A percentile compares a stretch with the other conserved stretches of the same genome.
Evolutionary conservation across 2,888 invertebrate genomes (phyloP).

Genomic region (Mythimna lalbum): DNA sequence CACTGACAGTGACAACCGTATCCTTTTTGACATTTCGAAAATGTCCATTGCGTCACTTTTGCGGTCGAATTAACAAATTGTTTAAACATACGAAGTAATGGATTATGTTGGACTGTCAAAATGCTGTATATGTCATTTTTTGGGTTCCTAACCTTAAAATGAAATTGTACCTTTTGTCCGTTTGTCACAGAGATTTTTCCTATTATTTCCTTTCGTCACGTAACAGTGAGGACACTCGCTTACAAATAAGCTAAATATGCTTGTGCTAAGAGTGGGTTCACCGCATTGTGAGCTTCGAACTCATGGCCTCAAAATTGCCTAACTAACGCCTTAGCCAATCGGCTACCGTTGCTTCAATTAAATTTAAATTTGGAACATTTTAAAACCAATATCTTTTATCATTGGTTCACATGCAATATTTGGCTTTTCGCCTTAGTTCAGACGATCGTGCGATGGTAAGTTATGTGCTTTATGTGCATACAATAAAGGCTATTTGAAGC

Average conservation of each 20-base stretch:
- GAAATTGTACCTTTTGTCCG: no score
- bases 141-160: no score
- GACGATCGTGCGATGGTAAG: slow-evolving; percentile 26
- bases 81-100: not conserved
- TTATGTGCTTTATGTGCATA: slow-evolving; percentile 27
- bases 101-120: slow-evolving; percentile 14
- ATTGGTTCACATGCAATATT: slow-evolving; percentile 48
- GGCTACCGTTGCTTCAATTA: slow-evolving; percentile 47
- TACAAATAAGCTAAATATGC: slow-evolving; percentile 53
- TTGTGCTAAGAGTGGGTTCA: slow-evolving; percentile 28
- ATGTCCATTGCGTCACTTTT: not conserved
- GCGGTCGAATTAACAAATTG: not conserved
- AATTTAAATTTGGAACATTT: slow-evolving; percentile 15
- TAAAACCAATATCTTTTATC: not conserved
- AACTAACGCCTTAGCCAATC: slow-evolving; percentile 40
- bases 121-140: not conserved
- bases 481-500: not conserved
- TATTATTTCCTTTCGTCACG: not conserved
- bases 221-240: slow-evolving; percentile 8
- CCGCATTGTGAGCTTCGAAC: slow-evolving; percentile 19
- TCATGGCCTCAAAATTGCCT: slow-evolving; percentile 17
- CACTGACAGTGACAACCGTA: not conserved
- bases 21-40: slow-evolving; percentile 14
- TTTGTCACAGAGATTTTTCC: no score
- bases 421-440: slow-evolving; percentile 41